phyloP scores from a whole-genome alignment of 2,113 vertebrate genomes.

The Amazona vittata region DNA sequence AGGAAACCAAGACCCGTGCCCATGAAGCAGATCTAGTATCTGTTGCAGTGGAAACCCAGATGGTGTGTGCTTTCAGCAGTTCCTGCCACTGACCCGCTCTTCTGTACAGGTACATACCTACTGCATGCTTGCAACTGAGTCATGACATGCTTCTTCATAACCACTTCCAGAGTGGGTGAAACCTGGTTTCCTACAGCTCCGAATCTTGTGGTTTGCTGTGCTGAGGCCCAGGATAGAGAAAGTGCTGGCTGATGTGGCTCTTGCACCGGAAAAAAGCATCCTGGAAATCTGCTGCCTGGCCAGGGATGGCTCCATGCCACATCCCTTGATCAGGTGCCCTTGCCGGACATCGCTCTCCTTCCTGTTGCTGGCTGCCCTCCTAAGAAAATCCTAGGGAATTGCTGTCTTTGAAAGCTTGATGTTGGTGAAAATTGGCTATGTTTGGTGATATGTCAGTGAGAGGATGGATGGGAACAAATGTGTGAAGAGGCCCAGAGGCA shows the following conservation, averaged over 20 bases:
- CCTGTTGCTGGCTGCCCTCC: not conserved
- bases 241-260: rapidly evolving
- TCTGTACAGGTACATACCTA: rapidly evolving
- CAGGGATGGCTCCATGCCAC: rapidly evolving
- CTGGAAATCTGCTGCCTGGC: not conserved
- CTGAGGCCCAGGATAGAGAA: not conserved
- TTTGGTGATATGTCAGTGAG: not conserved
- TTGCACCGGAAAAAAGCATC: rapidly evolving
- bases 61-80: not conserved
- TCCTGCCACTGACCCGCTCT: rapidly evolving
- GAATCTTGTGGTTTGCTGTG: not conserved
- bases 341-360: rapidly evolving
- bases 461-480: not conserved
- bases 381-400: not conserved
- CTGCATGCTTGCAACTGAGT: rapidly evolving
- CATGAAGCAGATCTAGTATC: not conserved
- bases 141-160: rapidly evolving
- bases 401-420: not conserved
- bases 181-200: not conserved
- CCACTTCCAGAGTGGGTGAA: not conserved
- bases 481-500: not conserved
- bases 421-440: not conserved
- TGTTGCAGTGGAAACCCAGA: not conserved
- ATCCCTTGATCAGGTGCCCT: rapidly evolving
- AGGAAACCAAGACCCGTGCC: not conserved